Percentiles rank a stretch among this genome's conserved stretches.
These are phyloP conservation scores for Gouania willdenowi DNA, from an alignment of 2,797 vertebrate species.

Conservation along the genomic window DNA sequence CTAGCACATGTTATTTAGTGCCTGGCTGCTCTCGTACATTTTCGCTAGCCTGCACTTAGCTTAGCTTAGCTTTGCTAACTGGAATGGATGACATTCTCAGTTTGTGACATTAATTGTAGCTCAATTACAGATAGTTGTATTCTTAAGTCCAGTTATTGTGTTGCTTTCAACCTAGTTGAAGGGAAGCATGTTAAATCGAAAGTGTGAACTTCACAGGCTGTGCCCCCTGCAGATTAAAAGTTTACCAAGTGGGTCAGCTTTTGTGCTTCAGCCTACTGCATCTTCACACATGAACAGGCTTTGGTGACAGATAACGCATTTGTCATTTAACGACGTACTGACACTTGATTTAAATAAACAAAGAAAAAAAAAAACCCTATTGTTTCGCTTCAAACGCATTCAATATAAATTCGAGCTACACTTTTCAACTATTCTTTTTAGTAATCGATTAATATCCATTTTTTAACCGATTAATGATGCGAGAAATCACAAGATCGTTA, in stretches of 20 bases:
- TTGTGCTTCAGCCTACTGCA: conserved; percentile 39
- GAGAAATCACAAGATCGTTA: no score
- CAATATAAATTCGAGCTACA: no score
- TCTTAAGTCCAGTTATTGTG: no score
- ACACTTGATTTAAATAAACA: no score
- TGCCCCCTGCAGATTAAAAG: conserved; percentile 55
- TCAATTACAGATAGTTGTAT: background rate
- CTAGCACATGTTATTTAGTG: conserved; percentile 66
- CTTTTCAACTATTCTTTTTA: no score
- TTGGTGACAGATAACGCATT: conserved; percentile 12
- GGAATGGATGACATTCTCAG: conserved; percentile 13
- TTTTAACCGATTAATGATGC: no score
- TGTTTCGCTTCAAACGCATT: no score
- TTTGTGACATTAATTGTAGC: background rate
- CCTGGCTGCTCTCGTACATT: conserved; percentile 38
- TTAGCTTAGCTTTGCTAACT: conserved; percentile 48
- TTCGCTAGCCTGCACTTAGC: conserved; percentile 54
- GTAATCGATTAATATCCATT: no score
- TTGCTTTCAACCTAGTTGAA: background rate
- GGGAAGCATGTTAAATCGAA: background rate
- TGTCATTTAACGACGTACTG: conserved; percentile 15
- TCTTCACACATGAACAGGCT: conserved; percentile 53
- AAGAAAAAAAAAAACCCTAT: no score
- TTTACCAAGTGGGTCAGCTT: conserved; percentile 67
- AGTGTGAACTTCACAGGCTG: conserved; percentile 38